A percentile compares a stretch with the other conserved stretches of the same genome.
phyloP scores from a whole-genome alignment of 2,113 vertebrate species.

The Osmerus eperlanus region DNA sequence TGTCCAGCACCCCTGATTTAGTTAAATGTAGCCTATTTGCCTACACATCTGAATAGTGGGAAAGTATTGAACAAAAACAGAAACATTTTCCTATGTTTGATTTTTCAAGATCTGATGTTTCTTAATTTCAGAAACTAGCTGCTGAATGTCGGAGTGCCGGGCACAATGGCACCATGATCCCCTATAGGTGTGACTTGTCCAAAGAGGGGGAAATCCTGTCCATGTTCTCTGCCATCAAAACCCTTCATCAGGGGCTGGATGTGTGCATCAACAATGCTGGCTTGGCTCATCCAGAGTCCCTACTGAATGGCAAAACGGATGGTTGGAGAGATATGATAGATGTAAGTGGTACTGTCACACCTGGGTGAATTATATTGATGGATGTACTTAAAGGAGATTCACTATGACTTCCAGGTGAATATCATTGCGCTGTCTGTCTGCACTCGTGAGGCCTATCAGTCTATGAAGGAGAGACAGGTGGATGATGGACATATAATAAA shows the following conservation, averaged over 20 bases:
- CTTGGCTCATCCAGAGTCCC: constrained; percentile 74
- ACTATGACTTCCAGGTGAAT: constrained; percentile 72
- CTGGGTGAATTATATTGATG: constrained; percentile 81
- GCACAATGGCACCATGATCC: constrained; percentile 76
- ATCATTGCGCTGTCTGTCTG: constrained; percentile 84
- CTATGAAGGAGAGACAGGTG: constrained; percentile 85
- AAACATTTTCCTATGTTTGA: too few species aligned
- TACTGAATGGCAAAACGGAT: constrained; percentile 78
- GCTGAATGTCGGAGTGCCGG: constrained; percentile 79
- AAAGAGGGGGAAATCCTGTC: constrained; percentile 85
- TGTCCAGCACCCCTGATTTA: too few species aligned
- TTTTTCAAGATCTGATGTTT: neutral
- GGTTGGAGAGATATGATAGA: constrained; percentile 86
- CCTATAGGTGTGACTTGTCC: constrained; percentile 82
- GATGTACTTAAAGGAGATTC: too few species aligned
- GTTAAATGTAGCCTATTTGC: neutral
- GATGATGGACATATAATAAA: constrained; percentile 90
- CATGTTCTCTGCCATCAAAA: constrained; percentile 83
- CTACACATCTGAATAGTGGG: neutral
- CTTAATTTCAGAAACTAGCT: constrained; percentile 74
- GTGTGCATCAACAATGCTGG: constrained; percentile 92
- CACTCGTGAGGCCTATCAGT: constrained; percentile 83
- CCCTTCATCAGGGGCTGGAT: constrained; percentile 78
- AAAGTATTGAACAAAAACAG: too few species aligned
- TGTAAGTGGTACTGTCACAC: constrained; percentile 62